A percentile compares a stretch with the other conserved stretches of the same genome.
phyloP scores from a whole-genome alignment of 2,113 vertebrate genomes.

The Thermophis baileyi region DNA sequence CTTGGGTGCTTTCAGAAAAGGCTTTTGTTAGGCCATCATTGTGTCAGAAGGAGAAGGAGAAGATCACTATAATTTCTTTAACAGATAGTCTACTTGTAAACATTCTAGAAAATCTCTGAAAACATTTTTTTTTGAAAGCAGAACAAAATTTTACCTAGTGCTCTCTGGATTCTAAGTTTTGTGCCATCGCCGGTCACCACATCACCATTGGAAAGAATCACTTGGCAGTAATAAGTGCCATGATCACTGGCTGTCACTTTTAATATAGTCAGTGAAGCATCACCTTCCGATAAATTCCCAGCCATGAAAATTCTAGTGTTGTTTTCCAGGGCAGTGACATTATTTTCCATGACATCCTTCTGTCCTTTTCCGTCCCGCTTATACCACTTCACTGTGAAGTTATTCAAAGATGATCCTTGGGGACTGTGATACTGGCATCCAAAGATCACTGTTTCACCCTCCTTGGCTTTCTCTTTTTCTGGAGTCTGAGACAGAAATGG shows the following conservation, averaged over 20 bases:
- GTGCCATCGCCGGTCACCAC: slow-evolving; percentile 60
- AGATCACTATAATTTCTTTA: not conserved
- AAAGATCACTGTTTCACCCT: slow-evolving; percentile 64
- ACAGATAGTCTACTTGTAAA: not conserved
- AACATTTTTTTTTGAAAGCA: not conserved
- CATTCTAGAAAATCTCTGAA: not conserved
- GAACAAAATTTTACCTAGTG: slow-evolving; percentile 53
- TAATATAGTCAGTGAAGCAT: slow-evolving; percentile 60
- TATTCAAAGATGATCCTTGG: not conserved
- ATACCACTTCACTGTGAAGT: slow-evolving; percentile 59
- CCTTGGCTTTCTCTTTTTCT: slow-evolving; percentile 65
- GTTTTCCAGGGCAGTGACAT: slow-evolving; percentile 40
- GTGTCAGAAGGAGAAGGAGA: not conserved
- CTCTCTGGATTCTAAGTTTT: slow-evolving; percentile 65
- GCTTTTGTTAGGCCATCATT: not conserved
- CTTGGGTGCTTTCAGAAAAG: not conserved
- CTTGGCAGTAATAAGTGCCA: slow-evolving; percentile 62
- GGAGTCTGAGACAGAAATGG: slow-evolving; percentile 57
- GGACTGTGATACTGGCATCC: slow-evolving; percentile 48
- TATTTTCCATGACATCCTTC: slow-evolving; percentile 52
- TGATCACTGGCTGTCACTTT: slow-evolving; percentile 63
- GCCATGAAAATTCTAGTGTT: slow-evolving; percentile 56
- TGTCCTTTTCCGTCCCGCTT: slow-evolving; percentile 59
- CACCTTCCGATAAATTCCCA: slow-evolving; percentile 56
- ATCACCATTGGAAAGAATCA: slow-evolving; percentile 23